These are phyloP conservation scores for Mactromeris polynyma DNA, from an alignment of 2,888 invertebrate genomes.

Conservation along the genomic window DNA sequence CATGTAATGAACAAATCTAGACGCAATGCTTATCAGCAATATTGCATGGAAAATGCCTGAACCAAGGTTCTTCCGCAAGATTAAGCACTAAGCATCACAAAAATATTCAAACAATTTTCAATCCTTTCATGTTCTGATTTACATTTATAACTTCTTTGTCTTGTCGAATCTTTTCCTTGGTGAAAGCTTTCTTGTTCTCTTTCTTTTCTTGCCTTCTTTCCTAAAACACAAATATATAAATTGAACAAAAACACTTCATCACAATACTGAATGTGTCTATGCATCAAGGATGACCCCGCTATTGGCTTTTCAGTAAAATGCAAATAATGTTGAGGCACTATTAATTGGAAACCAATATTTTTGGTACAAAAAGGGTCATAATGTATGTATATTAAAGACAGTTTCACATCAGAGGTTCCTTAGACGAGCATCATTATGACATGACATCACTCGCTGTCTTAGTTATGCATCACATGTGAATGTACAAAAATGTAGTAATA, in stretches of 20 bases:
- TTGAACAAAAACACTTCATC: too few species aligned
- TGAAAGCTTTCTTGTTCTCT: constrained; percentile 83
- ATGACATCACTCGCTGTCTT: constrained; percentile 43
- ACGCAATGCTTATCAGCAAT: background rate
- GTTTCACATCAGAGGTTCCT: constrained; percentile 68
- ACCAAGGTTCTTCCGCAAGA: background rate
- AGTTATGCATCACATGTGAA: constrained; percentile 56
- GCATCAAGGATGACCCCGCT: too few species aligned
- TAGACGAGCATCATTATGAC: constrained; percentile 60
- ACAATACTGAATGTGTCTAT: too few species aligned
- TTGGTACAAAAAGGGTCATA: background rate
- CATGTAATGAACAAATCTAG: background rate
- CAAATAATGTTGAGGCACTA: too few species aligned
- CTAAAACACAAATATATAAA: constrained; percentile 60
- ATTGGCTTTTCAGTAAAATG: too few species aligned
- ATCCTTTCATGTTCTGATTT: constrained; percentile 78
- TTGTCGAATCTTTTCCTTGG: constrained; percentile 81
- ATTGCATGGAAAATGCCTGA: background rate
- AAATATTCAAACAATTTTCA: constrained; percentile 74
- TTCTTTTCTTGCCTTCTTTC: constrained; percentile 86
- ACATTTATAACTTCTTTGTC: constrained; percentile 81
- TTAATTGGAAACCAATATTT: background rate
- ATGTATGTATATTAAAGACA: background rate
- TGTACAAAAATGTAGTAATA: too few species aligned
- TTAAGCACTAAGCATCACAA: background rate